A percentile compares a stretch with the other conserved stretches of the same genome.
Conservation (phyloP, 2,113 vertebrate genomes). For the Triplophysa tibetana region DNA sequence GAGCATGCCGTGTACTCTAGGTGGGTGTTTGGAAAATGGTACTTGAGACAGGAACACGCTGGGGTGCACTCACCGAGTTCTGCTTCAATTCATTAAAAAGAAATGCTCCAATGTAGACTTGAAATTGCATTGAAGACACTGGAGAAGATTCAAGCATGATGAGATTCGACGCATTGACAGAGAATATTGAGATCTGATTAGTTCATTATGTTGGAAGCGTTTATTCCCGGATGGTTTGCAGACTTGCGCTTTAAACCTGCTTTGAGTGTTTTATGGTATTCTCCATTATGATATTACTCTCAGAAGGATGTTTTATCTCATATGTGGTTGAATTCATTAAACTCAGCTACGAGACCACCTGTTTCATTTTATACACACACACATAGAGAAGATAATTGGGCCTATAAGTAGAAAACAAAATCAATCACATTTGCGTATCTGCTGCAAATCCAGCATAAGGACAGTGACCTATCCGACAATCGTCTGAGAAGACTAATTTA, state of each 20-base stretch:
- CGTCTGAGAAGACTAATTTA: not conserved
- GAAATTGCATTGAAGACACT: slow-evolving; percentile 10
- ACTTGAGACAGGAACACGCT: not conserved
- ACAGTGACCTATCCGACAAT: not conserved
- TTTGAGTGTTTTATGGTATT: slow-evolving; percentile 6
- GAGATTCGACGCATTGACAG: slow-evolving; percentile 6
- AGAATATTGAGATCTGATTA: not conserved
- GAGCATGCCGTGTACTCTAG: not conserved
- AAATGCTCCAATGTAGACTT: not conserved
- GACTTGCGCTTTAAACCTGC: not conserved
- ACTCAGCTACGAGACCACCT: not conserved
- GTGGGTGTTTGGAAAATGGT: not conserved
- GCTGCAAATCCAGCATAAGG: not conserved
- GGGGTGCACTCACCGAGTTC: not conserved
- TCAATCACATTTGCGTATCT: not conserved
- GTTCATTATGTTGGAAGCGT: slow-evolving; percentile 8
- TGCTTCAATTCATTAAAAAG: slow-evolving; percentile 23
- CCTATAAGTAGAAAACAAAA: not conserved
- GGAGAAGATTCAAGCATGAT: not conserved
- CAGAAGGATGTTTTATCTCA: not conserved
- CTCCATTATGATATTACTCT: not conserved
- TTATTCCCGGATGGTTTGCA: slow-evolving; percentile 7
- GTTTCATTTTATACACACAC: not conserved
- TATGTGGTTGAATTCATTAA: too few species aligned
- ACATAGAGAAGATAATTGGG: not conserved